Conservation (phyloP, 2,888 invertebrate species). For the Nebria salina region DNA sequence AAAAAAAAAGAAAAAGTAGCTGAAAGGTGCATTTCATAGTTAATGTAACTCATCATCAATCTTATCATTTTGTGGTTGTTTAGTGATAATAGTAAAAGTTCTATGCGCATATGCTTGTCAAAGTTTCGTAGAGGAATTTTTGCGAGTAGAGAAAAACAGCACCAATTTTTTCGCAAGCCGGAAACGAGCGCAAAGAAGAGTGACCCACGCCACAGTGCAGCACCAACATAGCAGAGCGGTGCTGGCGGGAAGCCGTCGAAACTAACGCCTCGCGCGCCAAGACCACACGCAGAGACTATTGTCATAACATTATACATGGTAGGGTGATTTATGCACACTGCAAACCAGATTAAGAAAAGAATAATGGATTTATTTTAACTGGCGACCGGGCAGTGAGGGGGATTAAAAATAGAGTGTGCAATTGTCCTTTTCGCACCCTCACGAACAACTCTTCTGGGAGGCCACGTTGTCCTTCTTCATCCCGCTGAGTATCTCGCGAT, state of each 20-base stretch:
- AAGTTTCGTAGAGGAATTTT: background rate
- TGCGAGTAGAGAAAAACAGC: background rate
- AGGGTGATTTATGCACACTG: constrained; percentile 43
- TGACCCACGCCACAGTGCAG: background rate
- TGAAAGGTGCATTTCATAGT: no score
- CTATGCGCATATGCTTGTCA: background rate
- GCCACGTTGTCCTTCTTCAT: background rate
- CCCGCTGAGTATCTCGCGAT: background rate
- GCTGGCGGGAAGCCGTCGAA: constrained; percentile 27
- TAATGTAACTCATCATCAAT: no score
- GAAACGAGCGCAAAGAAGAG: background rate
- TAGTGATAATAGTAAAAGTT: background rate
- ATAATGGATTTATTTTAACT: constrained; percentile 46
- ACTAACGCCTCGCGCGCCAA: constrained; percentile 28
- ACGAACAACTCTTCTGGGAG: background rate
- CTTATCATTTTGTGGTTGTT: no score
- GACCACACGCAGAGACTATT: constrained; percentile 37
- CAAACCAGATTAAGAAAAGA: constrained; percentile 46
- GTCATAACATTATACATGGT: constrained; percentile 45
- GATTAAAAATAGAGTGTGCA: constrained; percentile 40
- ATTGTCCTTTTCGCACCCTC: background rate
- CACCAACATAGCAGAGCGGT: constrained; percentile 7
- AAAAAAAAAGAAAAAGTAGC: no score
- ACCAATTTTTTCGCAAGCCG: background rate
- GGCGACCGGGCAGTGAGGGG: constrained; percentile 18